Evolutionary conservation across 2,888 invertebrate genomes (phyloP).

Genomic region (Junonia oenone): DNA sequence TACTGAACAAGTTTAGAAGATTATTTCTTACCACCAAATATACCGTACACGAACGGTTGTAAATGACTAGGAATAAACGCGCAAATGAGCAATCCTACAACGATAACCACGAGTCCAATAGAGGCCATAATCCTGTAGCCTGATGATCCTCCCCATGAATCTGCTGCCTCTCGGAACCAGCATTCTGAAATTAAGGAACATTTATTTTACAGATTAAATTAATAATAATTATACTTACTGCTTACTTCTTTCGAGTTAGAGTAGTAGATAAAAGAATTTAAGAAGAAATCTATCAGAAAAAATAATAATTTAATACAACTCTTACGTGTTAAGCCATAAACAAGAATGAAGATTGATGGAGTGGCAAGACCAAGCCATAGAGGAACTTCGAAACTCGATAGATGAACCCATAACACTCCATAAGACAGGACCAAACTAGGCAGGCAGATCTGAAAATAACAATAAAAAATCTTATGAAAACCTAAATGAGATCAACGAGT

Average conservation of each 20-base stretch:
- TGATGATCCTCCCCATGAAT: constrained; percentile 63
- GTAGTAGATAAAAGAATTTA: too few relatives aligned
- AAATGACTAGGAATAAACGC: constrained; percentile 48
- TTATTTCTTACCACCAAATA: constrained; percentile 65
- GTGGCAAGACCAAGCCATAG: constrained; percentile 57
- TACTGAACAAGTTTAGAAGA: constrained; percentile 48
- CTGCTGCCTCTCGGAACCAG: constrained; percentile 72
- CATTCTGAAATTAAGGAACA: constrained; percentile 70
- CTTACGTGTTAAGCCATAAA: constrained; percentile 67
- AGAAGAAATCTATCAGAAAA: too few relatives aligned
- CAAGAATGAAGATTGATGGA: constrained; percentile 56
- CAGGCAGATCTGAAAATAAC: constrained; percentile 56
- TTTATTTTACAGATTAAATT: too few relatives aligned
- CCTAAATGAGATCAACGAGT: background rate
- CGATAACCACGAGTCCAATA: constrained; percentile 51
- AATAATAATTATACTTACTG: too few relatives aligned
- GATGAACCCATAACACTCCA: constrained; percentile 58
- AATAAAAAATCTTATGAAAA: background rate
- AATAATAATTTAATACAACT: background rate
- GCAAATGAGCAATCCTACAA: constrained; percentile 50
- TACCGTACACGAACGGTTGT: constrained; percentile 58
- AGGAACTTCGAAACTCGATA: constrained; percentile 50
- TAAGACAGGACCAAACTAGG: constrained; percentile 65
- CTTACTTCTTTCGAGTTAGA: too few relatives aligned
- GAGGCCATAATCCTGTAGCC: constrained; percentile 63